Base-by-base conservation (phyloP, 2,113 vertebrate species). In the Smithornis capensis region DNA sequence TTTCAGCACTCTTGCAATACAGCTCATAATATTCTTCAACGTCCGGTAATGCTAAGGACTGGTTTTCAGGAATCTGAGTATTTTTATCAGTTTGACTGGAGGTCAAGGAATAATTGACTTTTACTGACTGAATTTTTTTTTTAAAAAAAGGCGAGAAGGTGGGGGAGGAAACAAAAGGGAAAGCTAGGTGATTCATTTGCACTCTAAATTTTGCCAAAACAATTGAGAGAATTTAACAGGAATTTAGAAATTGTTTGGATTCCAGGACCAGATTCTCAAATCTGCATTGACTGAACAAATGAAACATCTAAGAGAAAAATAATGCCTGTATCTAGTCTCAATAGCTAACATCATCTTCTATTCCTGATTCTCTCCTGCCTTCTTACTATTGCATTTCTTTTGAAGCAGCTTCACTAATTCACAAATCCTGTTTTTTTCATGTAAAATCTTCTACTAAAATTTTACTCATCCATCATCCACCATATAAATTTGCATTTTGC, bases 61-160 rank as follows among this genome's bases (percentile, higher is more conserved):
- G 78, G 28, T 84, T 53, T 55, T 93, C 24, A 63, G 21, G 25
- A 89, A 50, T 63, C 47, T 82, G 47, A 63, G 22, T 19, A 5
- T n/a, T 85, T 69, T 89, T 89, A 33, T 83, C 35, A 35, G 14
- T 83, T 81, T 71, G 4, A 8, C 24, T 75, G 33, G 37, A 85
- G 24, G 16, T 60, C 37, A 60, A 31, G 21, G 47, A 85, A 79
- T 52, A 68, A 79, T 7, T 60, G 23, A 33, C 5, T 44, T 73
- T 47, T 81, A 64, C 19, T 69, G 31, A 4, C 28, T 77, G 29
- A 73, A 53, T 31, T 2, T n/a, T n/a, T n/a, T n/a, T n/a, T n/a
- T n/a, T n/a, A 7, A 12, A 53, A 75, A 44, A 55, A 10, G 3
- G 7, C 1, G 16, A 27, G 6, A 3, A n/a, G n/a, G n/a, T n/a